These are phyloP conservation scores for Drosophila parabipectinata DNA, from an alignment of 1,140 invertebrate species.

Conservation along the genomic window DNA sequence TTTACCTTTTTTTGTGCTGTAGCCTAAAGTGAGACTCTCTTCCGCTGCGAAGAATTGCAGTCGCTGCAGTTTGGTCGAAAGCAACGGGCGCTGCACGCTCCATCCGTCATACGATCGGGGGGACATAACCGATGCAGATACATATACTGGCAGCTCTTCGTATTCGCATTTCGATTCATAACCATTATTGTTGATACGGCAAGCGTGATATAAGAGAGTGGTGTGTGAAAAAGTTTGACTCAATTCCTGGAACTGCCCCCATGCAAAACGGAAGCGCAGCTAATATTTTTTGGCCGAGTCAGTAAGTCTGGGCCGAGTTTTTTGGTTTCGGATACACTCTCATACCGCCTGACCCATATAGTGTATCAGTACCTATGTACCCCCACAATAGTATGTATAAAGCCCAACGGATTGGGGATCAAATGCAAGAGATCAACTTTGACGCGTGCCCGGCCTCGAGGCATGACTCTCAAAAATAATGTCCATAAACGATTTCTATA, in stretches of 20 bases:
- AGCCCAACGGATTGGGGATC: constrained; percentile 28
- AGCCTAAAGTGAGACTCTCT: constrained; percentile 19
- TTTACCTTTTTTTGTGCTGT: constrained; percentile 4
- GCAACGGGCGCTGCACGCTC: constrained; percentile 61
- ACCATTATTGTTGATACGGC: constrained; percentile 58
- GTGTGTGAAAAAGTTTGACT: constrained; percentile 71
- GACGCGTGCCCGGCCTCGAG: constrained; percentile 71
- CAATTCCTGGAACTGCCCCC: constrained; percentile 69
- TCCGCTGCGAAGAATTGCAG: constrained; percentile 59
- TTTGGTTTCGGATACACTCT: constrained; percentile 38
- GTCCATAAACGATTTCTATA: constrained; percentile 56
- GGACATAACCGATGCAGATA: constrained; percentile 10
- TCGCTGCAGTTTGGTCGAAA: constrained; percentile 68
- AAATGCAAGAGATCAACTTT: constrained; percentile 54
- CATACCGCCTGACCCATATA: constrained; percentile 27
- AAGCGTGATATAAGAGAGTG: constrained; percentile 54
- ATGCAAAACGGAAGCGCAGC: constrained; percentile 64
- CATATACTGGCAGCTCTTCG: background rate
- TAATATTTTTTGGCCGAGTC: constrained; percentile 52
- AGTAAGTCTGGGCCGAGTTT: constrained; percentile 38
- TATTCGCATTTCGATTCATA: constrained; percentile 52
- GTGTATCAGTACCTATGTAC: background rate
- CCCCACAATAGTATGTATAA: background rate
- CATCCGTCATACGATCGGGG: constrained; percentile 48
- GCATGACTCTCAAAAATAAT: constrained; percentile 57